Evolutionary conservation across 1,140 invertebrate species (phyloP).

Genomic region (Saccostrea cuccullata): DNA sequence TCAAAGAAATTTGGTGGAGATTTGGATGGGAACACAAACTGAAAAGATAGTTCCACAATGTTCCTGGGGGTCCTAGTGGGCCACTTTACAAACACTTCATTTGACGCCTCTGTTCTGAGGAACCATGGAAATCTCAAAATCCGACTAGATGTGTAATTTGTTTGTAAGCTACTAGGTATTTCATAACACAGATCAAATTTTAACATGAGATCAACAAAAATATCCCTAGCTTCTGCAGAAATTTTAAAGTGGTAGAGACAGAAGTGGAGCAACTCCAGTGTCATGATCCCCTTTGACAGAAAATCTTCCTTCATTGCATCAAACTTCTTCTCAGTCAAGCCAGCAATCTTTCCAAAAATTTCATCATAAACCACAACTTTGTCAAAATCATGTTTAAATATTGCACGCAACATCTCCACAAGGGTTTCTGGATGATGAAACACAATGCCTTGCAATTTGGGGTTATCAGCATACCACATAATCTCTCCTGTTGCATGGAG

Average conservation of each 20-base stretch:
- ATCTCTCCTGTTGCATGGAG: constrained; percentile 74
- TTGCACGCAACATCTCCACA: constrained; percentile 74
- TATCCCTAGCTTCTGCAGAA: constrained; percentile 67
- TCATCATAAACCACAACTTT: constrained; percentile 67
- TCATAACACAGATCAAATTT: constrained; percentile 75
- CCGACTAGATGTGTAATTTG: constrained; percentile 58
- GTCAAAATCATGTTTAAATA: constrained; percentile 75
- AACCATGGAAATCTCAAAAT: constrained; percentile 75
- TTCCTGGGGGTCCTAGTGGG: constrained; percentile 63
- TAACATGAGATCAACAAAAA: constrained; percentile 72
- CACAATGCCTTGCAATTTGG: constrained; percentile 66
- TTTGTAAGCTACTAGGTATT: constrained; percentile 59
- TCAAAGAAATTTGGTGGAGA: constrained; percentile 75
- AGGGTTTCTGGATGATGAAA: constrained; percentile 74
- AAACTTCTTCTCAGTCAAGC: constrained; percentile 63
- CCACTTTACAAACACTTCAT: constrained; percentile 63
- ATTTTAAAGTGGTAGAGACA: constrained; percentile 70
- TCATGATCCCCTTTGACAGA: constrained; percentile 70
- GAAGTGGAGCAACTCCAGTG: constrained; percentile 69
- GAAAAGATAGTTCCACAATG: constrained; percentile 65
- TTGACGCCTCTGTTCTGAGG: constrained; percentile 62
- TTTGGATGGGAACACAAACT: constrained; percentile 67
- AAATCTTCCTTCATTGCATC: constrained; percentile 70
- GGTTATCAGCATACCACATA: constrained; percentile 74
- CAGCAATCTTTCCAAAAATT: constrained; percentile 55